Conservation (phyloP, 2,113 vertebrate species). For the Kryptolebias marmoratus region DNA sequence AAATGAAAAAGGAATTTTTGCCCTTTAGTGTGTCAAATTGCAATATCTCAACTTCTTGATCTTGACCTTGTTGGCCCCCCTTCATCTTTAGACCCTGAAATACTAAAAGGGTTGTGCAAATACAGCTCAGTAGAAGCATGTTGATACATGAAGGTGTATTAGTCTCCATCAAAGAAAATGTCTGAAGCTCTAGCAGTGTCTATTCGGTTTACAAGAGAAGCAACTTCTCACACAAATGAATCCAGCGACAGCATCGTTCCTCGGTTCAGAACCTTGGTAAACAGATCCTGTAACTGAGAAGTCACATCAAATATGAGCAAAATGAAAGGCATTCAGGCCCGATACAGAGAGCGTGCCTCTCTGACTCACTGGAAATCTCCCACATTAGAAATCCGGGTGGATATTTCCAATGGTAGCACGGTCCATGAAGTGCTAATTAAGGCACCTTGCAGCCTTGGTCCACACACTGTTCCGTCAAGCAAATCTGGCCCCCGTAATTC, state of each 20-base stretch:
- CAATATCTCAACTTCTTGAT: too few species aligned
- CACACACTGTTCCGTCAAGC: neutral
- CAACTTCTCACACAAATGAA: neutral
- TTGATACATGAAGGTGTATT: too few species aligned
- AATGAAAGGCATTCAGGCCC: constrained; percentile 26
- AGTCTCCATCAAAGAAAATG: too few species aligned
- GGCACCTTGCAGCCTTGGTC: constrained; percentile 23
- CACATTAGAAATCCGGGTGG: neutral
- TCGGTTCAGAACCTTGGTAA: constrained; percentile 6
- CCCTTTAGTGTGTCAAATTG: too few species aligned
- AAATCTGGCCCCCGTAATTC: too few species aligned
- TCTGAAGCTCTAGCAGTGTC: neutral
- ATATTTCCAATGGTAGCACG: constrained; percentile 20
- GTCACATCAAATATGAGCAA: constrained; percentile 18
- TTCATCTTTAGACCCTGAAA: neutral
- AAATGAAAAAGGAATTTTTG: too few species aligned
- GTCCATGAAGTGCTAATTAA: constrained; percentile 34
- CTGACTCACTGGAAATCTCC: neutral
- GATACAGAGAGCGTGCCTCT: neutral
- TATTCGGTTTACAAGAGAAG: neutral
- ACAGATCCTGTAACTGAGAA: constrained; percentile 15
- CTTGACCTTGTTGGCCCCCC: too few species aligned
- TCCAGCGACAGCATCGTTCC: constrained; percentile 3
- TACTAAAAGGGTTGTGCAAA: constrained; percentile 27
- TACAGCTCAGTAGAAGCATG: neutral